phyloP scores from a whole-genome alignment of 2,888 invertebrate species.

The Tinea semifulvella region DNA sequence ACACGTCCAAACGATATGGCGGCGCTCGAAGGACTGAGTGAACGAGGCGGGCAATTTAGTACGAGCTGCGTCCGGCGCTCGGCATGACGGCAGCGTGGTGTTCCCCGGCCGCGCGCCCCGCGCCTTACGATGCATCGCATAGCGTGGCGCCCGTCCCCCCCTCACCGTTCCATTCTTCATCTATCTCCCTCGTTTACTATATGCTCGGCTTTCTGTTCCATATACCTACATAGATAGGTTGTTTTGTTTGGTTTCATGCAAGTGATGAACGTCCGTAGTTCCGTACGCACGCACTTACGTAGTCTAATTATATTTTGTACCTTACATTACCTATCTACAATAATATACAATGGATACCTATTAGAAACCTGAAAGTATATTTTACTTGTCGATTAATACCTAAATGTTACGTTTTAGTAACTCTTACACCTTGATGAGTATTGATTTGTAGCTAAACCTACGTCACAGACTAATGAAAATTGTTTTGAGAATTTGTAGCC shows the following conservation, averaged over 20 bases:
- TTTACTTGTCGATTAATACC: too few species aligned
- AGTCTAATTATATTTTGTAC: too few species aligned
- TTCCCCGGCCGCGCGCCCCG: conserved; percentile 5
- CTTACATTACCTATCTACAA: too few species aligned
- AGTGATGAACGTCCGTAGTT: too few species aligned
- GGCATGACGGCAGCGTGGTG: conserved; percentile 13
- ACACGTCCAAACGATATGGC: conserved; percentile 39
- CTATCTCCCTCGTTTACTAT: conserved; percentile 11
- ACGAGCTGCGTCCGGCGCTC: conserved; percentile 3
- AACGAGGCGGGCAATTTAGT: background rate
- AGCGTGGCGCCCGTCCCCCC: conserved; percentile 19
- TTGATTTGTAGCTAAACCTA: too few species aligned
- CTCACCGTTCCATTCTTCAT: conserved; percentile 18
- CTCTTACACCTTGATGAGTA: too few species aligned
- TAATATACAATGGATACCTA: too few species aligned
- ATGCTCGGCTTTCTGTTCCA: conserved; percentile 1
- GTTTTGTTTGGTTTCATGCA: conserved; percentile 5
- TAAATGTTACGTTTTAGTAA: too few species aligned
- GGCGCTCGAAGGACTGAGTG: conserved; percentile 52
- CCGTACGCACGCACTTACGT: too few species aligned
- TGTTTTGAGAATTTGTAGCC: conserved; percentile 4
- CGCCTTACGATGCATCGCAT: conserved; percentile 24
- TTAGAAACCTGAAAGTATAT: too few species aligned
- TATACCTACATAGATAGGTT: background rate
- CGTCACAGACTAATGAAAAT: background rate